Evolutionary conservation across 2,113 vertebrate species (phyloP), one percentile per base, ranked within the genome.

Genomic region (Caranx ignobilis): DNA sequence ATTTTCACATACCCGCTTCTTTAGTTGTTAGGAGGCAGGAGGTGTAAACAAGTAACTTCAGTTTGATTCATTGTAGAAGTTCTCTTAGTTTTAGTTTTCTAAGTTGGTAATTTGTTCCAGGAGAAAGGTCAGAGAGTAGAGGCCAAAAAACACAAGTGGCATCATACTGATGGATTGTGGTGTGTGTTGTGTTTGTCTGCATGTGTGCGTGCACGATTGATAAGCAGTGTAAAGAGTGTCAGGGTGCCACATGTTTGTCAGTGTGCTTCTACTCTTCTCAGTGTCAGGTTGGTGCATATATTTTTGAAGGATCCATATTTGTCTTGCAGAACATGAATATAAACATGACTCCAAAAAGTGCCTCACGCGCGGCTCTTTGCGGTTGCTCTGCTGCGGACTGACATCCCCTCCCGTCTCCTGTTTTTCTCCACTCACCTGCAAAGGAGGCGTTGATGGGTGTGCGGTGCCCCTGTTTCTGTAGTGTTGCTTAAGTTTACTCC

Each of bases 391-490:
- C 73, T 45, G 69, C 78, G 65, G 56, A 74, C 81, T 90, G 88
- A 89, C 89, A 87, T 79, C 83, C 56, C 82, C 82, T 73, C 84
- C 77, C 9, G 69, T 81, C 76, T 88, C 39, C 81, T 48, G 78
- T 77, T 89, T 86, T 79, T 76, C 85, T 82, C 57, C 19, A 43
- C 79, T 83, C 87, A 92, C 89, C 90, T 90, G 93, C 79, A 91
- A 93, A 93, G 91, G 86, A 91, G 91, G 87, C 77, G 88, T 93
- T 92, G 91, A 93, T 91, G 91, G 88, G 83, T 87, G 88, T 77
- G 64, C 35, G 55, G 79, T 50, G 37, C 81, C 85, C 89, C 89
- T 18, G 78, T 84, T 88, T 78, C 84, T 82, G 64, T 81, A 69
- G 82, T 84, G 88, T 87, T 69, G 83, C 80, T 71, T 74, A 61